These are phyloP conservation scores for Lepidurus arcticus DNA, from an alignment of 1,140 invertebrate genomes.

Conservation along the genomic window DNA sequence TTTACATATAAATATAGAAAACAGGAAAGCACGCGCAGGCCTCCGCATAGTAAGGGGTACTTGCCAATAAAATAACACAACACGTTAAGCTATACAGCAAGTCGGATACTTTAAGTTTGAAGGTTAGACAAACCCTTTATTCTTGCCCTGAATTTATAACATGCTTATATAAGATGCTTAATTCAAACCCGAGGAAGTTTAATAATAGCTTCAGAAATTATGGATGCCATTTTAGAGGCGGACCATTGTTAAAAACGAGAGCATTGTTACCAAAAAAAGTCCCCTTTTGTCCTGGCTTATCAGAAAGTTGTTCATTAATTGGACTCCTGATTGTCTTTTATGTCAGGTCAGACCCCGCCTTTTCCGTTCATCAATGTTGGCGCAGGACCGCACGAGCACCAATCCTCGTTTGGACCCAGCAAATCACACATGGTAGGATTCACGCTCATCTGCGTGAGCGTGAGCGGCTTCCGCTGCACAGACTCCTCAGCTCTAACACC, in stretches of 20 bases:
- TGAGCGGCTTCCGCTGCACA: slow-evolving; percentile 13
- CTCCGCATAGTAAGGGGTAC: background rate
- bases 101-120: too few species aligned
- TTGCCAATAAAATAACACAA: background rate
- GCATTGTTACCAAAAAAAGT: background rate
- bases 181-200: too few species aligned
- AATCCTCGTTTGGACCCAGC: slow-evolving; percentile 13
- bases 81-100: too few species aligned
- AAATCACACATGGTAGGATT: slow-evolving; percentile 10
- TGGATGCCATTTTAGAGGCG: background rate
- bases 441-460: slow-evolving; percentile 20
- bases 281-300: background rate
- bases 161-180: too few species aligned
- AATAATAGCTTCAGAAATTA: too few species aligned
- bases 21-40: slow-evolving; percentile 13
- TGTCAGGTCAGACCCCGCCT: slow-evolving; percentile 20
- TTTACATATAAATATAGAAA: slow-evolving; percentile 22
- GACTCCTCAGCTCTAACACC: slow-evolving; percentile 15
- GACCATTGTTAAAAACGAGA: background rate
- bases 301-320: background rate
- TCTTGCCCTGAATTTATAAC: too few species aligned
- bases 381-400: slow-evolving; percentile 12
- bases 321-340: slow-evolving; percentile 21
- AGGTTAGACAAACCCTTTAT: too few species aligned
- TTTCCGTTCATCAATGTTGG: slow-evolving; percentile 18